phyloP scores from a whole-genome alignment of 1,140 invertebrate species.

The Octopus bimaculoides region DNA sequence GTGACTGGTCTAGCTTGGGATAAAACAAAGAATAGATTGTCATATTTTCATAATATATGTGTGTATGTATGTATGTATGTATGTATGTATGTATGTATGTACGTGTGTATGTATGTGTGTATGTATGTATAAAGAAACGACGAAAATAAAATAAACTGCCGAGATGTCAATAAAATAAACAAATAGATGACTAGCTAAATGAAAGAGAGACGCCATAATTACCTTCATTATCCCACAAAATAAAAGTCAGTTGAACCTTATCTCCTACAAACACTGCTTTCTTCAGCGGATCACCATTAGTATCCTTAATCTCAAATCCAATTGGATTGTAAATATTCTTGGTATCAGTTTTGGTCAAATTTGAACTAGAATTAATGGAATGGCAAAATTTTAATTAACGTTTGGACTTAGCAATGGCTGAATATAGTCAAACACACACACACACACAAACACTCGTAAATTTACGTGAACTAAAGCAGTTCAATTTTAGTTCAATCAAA shows the following conservation, averaged over 20 bases:
- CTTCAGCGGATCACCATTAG: background rate
- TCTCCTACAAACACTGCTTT: background rate
- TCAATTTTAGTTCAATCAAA: too few species aligned
- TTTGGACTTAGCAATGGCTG: too few species aligned
- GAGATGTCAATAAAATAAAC: too few species aligned
- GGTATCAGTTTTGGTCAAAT: background rate
- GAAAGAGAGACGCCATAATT: background rate
- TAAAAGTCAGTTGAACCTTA: background rate
- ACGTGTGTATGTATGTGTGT: background rate
- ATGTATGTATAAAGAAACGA: background rate
- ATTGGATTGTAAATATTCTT: slow-evolving; percentile 9
- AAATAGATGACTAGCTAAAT: too few species aligned
- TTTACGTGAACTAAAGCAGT: too few species aligned
- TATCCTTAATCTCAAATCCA: background rate
- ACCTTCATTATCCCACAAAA: background rate
- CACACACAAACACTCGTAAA: too few species aligned
- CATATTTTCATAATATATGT: too few species aligned
- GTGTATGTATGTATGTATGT: background rate
- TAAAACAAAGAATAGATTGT: too few species aligned
- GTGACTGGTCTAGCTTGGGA: too few species aligned
- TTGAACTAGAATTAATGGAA: background rate
- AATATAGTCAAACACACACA: too few species aligned
- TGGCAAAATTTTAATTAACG: background rate
- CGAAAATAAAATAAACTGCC: background rate
- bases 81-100: background rate